phyloP scores from a whole-genome alignment of 2,113 vertebrate species.

The Epinephelus fuscoguttatus region DNA sequence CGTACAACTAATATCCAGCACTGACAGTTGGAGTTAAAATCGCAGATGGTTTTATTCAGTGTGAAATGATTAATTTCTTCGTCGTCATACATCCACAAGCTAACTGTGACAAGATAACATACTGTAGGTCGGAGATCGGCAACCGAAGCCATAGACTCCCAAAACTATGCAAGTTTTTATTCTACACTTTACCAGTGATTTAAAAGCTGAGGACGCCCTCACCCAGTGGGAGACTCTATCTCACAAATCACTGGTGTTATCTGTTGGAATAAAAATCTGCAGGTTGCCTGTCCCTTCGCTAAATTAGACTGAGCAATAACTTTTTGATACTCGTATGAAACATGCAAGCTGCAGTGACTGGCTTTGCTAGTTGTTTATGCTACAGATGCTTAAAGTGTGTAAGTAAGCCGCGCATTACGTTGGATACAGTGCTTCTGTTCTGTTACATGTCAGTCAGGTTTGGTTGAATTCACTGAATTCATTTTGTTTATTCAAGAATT shows the following conservation, averaged over 20 bases:
- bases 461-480: conserved; percentile 41
- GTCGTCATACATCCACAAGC: conserved; percentile 11
- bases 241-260: conserved; percentile 11
- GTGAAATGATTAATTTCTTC: not conserved
- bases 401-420: not conserved
- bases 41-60: conserved; percentile 14
- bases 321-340: not conserved
- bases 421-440: not conserved
- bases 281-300: not conserved
- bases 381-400: not conserved
- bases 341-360: conserved; percentile 19
- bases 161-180: not conserved
- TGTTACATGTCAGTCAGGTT: conserved; percentile 23
- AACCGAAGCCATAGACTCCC: not conserved
- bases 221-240: not conserved
- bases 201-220: not conserved
- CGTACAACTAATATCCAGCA: not conserved
- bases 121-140: not conserved
- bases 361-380: conserved; percentile 22
- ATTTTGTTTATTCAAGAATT: conserved; percentile 48
- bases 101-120: conserved; percentile 29
- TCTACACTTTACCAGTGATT: not conserved
- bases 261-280: conserved; percentile 38
- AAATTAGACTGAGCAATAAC: not conserved
- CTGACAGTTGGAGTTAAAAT: not conserved